Base-by-base conservation (phyloP, 30 jellyfish, hydroid and myxozoan genomes). In the Nemopilema nomurai region DNA sequence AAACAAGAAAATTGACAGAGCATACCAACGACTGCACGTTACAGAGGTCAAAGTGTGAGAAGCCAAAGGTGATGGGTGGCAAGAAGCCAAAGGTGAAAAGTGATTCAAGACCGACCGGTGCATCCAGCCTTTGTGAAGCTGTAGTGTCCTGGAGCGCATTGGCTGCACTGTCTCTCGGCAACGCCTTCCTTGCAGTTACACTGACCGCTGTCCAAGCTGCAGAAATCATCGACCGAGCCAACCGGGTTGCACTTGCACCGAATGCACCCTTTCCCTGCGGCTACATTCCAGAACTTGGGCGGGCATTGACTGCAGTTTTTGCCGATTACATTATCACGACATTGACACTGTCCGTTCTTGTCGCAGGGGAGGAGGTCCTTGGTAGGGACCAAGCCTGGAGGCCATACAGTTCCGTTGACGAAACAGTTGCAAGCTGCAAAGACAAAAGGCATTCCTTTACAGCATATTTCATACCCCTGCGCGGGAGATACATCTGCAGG, bases 221-320 rank as follows among this genome's bases (percentile, higher is more conserved):
- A 93, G 28, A 82, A 89, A 28, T 50, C 84, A 28, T 92, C 96
- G 3, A 51, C 69, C 8, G 98, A 89, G 16, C 98, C 98, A 68
- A 67, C 79, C 8, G 89, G 74, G 76, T 93, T 67, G 71, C 98
- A 93, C 1, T 51, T 53, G 76, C 98, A 93, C 25, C n/a, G 71
- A 41, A 83, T 96, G 87, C 98, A 93, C 18, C 97, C 97, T 6
- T 85, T 91, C 19, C 98, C 98, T 24, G 97, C 81, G 0, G 93
- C 96, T 24, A 93, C 97, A 79, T 88, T 88, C 98, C 98, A 93
- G 83, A 25, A 91, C 32, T 90, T 97, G 19, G 91, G 84, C 57
- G 97, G 97, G 74, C 98, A 93, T 70, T 27, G 66, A 67, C 92
- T 72, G 84, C 98, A 93, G 67, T 81, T 84, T 28, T 80, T 63